Conservation (phyloP, 1,140 invertebrate species). For the Phenacoccus solenopsis region DNA sequence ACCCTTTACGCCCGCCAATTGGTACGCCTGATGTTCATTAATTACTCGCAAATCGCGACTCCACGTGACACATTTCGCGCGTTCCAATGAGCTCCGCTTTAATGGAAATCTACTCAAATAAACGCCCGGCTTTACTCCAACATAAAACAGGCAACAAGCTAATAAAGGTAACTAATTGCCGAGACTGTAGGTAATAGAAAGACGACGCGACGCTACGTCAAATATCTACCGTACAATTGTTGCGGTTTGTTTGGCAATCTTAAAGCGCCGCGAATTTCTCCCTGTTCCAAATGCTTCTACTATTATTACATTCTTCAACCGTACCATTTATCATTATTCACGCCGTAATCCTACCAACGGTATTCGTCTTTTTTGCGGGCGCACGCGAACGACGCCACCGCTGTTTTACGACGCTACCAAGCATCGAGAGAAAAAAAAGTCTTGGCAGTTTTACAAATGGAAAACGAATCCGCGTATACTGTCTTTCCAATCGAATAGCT, state of each 20-base stretch:
- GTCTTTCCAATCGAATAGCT: no score
- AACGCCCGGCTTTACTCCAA: no score
- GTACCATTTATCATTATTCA: background rate
- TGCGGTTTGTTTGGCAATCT: background rate
- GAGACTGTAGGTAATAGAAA: background rate
- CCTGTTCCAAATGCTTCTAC: background rate
- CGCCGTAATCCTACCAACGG: background rate
- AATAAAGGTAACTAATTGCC: conserved; percentile 2
- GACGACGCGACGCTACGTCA: background rate
- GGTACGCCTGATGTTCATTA: no score
- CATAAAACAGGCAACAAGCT: background rate
- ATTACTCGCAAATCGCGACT: no score
- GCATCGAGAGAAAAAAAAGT: no score
- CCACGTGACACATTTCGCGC: no score
- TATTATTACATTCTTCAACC: background rate
- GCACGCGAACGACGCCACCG: background rate
- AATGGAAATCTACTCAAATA: no score
- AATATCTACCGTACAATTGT: background rate
- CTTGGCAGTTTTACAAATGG: no score
- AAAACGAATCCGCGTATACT: no score
- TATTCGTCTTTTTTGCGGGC: background rate
- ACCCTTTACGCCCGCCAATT: no score
- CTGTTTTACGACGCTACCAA: no score
- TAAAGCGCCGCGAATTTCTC: background rate
- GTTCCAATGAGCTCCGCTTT: no score